Conservation (phyloP, 92 coral and sea anemone species). For the Phenganax marumi region DNA sequence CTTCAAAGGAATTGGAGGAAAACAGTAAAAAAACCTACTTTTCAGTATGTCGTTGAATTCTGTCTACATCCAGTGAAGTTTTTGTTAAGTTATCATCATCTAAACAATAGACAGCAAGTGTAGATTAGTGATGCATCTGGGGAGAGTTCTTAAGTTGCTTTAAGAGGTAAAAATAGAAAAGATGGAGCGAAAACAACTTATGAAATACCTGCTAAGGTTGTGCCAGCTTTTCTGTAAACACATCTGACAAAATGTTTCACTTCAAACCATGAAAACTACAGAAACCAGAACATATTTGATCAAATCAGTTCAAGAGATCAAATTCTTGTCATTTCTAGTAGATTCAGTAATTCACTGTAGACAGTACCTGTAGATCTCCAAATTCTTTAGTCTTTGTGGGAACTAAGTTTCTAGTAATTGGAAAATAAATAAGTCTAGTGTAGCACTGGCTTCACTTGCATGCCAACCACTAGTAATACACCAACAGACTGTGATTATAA, state of each 20-base stretch:
- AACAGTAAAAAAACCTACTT: constrained; percentile 42
- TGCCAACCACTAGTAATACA: too few relatives aligned
- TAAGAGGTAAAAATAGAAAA: not conserved
- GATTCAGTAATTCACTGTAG: too few relatives aligned
- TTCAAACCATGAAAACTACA: constrained; percentile 76
- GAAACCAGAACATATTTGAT: not conserved
- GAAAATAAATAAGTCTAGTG: not conserved
- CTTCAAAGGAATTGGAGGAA: not conserved
- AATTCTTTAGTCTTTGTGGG: constrained; percentile 58
- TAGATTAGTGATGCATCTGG: not conserved
- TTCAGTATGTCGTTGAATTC: constrained; percentile 64
- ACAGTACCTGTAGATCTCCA: constrained; percentile 61
- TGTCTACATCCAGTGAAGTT: constrained; percentile 68
- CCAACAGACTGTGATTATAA: too few relatives aligned
- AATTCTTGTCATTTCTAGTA: too few relatives aligned
- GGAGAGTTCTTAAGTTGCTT: not conserved
- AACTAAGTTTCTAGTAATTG: constrained; percentile 41
- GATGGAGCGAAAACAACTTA: not conserved
- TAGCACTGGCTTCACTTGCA: too few relatives aligned
- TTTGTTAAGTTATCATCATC: constrained; percentile 75
- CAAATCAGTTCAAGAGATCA: not conserved
- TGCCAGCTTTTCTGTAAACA: constrained; percentile 80
- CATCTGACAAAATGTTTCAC: constrained; percentile 72
- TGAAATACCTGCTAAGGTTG: constrained; percentile 70
- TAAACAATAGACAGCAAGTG: not conserved